Evolutionary conservation across 2,797 vertebrate species (phyloP).

Genomic region (Macrochelys suwanniensis): DNA sequence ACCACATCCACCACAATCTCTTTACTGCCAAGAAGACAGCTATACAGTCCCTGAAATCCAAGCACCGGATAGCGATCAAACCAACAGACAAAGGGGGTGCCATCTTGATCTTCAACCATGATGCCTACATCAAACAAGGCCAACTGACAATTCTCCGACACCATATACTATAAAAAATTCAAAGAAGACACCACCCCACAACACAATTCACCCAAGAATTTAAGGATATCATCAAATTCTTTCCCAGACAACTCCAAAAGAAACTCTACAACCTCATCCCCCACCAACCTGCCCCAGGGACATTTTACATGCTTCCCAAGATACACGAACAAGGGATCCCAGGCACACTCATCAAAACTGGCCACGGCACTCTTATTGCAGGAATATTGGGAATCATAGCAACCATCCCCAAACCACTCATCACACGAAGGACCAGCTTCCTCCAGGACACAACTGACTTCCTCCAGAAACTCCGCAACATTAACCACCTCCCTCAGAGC

Average conservation of each 20-base stretch:
- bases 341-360: no score
- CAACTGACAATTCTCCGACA: background rate
- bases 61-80: background rate
- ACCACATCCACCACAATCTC: background rate
- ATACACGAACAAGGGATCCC: no score
- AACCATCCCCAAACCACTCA: no score
- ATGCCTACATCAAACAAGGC: background rate
- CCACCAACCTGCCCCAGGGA: background rate
- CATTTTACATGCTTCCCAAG: no score
- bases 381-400: no score
- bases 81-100: background rate
- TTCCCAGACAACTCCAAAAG: background rate
- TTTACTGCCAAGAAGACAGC: background rate
- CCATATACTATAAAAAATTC: background rate
- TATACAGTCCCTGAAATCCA: background rate
- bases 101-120: background rate
- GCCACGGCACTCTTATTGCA: no score
- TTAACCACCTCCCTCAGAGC: no score
- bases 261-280: background rate
- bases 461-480: no score
- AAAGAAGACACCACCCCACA: background rate
- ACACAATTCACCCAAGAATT: background rate
- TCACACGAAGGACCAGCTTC: no score
- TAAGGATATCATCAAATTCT: background rate
- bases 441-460: no score